Percentiles rank a stretch among this genome's conserved stretches.
Evolutionary conservation across 2,113 vertebrate species (phyloP).

Genomic region (Nyctereutes procyonoides): DNA sequence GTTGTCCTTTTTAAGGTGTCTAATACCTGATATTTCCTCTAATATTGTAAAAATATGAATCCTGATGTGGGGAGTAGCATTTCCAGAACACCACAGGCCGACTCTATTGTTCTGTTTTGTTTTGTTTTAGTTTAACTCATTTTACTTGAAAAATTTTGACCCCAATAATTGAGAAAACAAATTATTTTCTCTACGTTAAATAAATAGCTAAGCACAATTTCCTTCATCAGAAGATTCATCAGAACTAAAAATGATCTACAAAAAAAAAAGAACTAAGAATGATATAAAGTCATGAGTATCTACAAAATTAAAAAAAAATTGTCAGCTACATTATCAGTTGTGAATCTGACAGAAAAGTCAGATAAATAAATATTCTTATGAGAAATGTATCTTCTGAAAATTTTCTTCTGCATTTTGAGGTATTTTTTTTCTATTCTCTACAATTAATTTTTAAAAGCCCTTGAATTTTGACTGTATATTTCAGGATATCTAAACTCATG

Average conservation of each 20-base stretch:
- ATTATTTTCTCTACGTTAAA: neutral
- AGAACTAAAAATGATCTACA: neutral
- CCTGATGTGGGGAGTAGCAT: neutral
- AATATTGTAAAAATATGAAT: neutral
- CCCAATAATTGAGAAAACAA: neutral
- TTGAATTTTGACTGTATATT: neutral
- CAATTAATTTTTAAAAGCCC: neutral
- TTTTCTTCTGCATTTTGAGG: neutral
- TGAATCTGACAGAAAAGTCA: neutral
- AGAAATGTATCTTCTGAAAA: neutral
- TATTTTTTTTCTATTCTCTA: neutral
- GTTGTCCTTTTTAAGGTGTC: neutral
- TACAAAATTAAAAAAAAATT: neutral
- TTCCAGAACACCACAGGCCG: neutral
- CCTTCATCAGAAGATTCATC: neutral
- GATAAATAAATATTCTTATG: neutral
- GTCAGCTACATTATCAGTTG: neutral
- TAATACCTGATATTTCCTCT: neutral
- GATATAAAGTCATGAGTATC: neutral
- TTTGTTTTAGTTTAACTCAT: neutral
- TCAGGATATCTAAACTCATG: neutral
- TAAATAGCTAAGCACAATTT: neutral
- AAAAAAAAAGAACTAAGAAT: neutral
- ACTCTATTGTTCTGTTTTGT: neutral
- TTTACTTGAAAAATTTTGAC: neutral